Percentiles rank a stretch among this genome's conserved stretches.
Conservation (phyloP, 2,113 vertebrate genomes). For the Ailuropoda melanoleuca region DNA sequence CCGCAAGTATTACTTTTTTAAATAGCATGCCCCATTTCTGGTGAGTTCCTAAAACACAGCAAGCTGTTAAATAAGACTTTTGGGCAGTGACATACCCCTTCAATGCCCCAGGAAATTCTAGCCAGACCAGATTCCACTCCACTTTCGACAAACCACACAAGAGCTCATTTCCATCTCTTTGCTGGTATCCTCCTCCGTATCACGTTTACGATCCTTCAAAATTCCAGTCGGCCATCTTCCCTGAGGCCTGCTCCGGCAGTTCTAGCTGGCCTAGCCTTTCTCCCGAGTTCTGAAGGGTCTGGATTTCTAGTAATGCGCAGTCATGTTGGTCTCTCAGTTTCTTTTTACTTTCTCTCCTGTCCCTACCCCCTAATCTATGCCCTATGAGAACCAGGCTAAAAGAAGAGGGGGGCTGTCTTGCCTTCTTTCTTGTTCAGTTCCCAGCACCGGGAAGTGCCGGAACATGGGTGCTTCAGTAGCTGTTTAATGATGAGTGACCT, state of each 20-base stretch:
- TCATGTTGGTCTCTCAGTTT: neutral
- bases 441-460: neutral
- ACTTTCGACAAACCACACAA: neutral
- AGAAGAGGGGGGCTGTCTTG: neutral
- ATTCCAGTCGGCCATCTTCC: neutral
- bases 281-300: neutral
- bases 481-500: neutral
- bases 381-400: neutral
- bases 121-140: neutral
- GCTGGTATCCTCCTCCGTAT: neutral
- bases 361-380: neutral
- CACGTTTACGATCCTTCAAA: accelerated
- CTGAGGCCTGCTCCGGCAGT: neutral
- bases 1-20: neutral
- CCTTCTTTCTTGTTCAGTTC: neutral
- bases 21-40: neutral
- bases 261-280: neutral
- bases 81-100: neutral
- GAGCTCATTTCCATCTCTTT: neutral
- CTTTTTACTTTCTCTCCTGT: neutral
- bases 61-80: neutral
- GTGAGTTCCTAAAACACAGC: neutral
- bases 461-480: too few species aligned
- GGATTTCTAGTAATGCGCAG: neutral
- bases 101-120: neutral